Percentiles rank a stretch among this genome's conserved stretches.
These are phyloP conservation scores for Nesidiocoris tenuis DNA, from an alignment of 2,888 invertebrate genomes.

Conservation along the genomic window DNA sequence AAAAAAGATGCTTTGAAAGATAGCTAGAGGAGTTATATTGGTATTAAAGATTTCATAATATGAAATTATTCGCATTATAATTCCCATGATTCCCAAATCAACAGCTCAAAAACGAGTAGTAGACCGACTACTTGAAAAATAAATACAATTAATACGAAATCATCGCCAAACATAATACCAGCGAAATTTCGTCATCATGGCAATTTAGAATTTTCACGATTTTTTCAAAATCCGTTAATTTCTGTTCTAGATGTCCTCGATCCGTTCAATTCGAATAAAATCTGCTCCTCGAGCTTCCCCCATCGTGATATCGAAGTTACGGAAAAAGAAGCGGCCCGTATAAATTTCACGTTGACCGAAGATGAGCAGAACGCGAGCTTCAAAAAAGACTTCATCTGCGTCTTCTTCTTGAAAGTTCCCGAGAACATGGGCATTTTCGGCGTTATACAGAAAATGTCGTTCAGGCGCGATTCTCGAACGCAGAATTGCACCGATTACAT, in stretches of 20 bases:
- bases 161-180: too few species aligned
- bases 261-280: constrained; percentile 38
- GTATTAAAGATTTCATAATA: too few species aligned
- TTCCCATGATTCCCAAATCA: too few species aligned
- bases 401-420: constrained; percentile 53
- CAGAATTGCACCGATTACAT: constrained; percentile 58
- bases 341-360: constrained; percentile 28
- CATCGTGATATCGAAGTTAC: constrained; percentile 35
- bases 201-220: too few species aligned
- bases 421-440: constrained; percentile 56
- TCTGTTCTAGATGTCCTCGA: constrained; percentile 22
- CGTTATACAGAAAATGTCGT: constrained; percentile 58
- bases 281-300: constrained; percentile 33
- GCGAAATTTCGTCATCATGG: too few species aligned
- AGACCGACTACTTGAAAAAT: too few species aligned
- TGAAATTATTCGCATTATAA: too few species aligned
- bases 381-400: constrained; percentile 52
- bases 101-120: too few species aligned
- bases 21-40: too few species aligned
- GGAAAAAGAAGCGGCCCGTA: constrained; percentile 32
- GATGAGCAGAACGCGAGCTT: constrained; percentile 23
- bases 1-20: too few species aligned
- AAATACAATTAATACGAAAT: too few species aligned
- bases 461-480: constrained; percentile 54
- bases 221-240: not conserved